Evolutionary conservation across 2,888 invertebrate genomes (phyloP), one percentile per base, ranked within the genome.

Genomic region (Eupithecia tripunctaria): DNA sequence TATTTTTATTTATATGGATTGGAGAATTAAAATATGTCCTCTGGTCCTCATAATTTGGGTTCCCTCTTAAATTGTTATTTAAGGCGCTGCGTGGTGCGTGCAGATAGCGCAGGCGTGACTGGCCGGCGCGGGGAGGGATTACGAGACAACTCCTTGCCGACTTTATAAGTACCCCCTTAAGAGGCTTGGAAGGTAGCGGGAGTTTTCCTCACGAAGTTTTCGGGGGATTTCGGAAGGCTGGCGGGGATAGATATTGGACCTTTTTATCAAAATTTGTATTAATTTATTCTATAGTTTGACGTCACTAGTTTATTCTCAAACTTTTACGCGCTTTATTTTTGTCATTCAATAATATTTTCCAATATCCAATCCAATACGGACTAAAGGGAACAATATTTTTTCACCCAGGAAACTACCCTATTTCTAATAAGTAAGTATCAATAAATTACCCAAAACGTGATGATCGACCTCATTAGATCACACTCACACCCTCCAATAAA

Each of bases 101-200:
- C 85, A 84, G 92, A 92, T 92, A 92, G 88, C 86, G 82, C 62
- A 79, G 76, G 81, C 92, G 92, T 92, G 92, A 86, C 87, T 82
- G 77, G 82, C 84, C 88, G 82, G 82, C 77, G 80, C 73, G 79
- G 81, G 80, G 72, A 75, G 79, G 92, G 92, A 92, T 92, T 92
- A 92, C 67, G 78, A 81, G 77, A 76, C 74, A 71, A 63, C 81
- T 51, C 47, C 82, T 80, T 78, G 73, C 66, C 69, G 71, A 70
- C 41, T 68, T 70, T 64, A 67, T 70, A 74, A 60, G 68, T 63
- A 63, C 62, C 29, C 25, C 25, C 32, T 4, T 32, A 67, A 67
- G 67, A 47, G 51, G 67, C 51, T 67, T 41, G 65, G 56, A n/a
- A 63, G 36, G 62, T 62, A 62, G 32, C 18, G 60, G 29, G 60